phyloP scores from a whole-genome alignment of 2,888 invertebrate species.

The Synergus laeviventris region DNA sequence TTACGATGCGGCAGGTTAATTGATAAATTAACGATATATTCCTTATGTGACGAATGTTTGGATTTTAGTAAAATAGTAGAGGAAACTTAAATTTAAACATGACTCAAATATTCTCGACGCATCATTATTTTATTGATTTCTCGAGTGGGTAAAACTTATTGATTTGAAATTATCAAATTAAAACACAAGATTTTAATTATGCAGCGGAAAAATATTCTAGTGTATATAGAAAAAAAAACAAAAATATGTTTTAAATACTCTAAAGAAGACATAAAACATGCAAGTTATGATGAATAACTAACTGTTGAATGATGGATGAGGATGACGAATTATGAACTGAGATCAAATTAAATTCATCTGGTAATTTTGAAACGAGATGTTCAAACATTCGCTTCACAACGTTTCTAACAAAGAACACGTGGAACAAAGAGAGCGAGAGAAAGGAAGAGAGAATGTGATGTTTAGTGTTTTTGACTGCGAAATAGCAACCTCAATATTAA shows the following conservation, averaged over 20 bases:
- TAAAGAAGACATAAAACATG: not conserved
- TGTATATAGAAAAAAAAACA: too few species aligned
- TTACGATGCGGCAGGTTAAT: too few species aligned
- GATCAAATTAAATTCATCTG: not conserved
- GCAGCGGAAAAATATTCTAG: too few species aligned
- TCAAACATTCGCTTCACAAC: not conserved
- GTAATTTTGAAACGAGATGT: not conserved
- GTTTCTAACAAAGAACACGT: not conserved
- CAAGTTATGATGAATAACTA: not conserved
- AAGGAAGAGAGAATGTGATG: not conserved
- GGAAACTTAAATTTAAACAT: too few species aligned
- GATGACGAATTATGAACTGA: not conserved
- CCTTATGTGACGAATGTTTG: too few species aligned
- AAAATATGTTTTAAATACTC: not conserved
- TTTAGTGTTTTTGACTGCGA: not conserved
- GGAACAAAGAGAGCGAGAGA: not conserved
- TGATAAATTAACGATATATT: too few species aligned
- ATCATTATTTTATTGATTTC: too few species aligned
- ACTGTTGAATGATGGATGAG: not conserved
- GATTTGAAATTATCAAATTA: too few species aligned
- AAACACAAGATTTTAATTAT: too few species aligned
- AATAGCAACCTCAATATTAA: constrained; percentile 4
- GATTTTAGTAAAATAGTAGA: too few species aligned
- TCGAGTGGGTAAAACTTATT: too few species aligned
- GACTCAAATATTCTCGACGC: too few species aligned